Percentiles rank a stretch among this genome's conserved stretches.
phyloP scores from a whole-genome alignment of 2,888 invertebrate species.

The Platycheirus rosarum region DNA sequence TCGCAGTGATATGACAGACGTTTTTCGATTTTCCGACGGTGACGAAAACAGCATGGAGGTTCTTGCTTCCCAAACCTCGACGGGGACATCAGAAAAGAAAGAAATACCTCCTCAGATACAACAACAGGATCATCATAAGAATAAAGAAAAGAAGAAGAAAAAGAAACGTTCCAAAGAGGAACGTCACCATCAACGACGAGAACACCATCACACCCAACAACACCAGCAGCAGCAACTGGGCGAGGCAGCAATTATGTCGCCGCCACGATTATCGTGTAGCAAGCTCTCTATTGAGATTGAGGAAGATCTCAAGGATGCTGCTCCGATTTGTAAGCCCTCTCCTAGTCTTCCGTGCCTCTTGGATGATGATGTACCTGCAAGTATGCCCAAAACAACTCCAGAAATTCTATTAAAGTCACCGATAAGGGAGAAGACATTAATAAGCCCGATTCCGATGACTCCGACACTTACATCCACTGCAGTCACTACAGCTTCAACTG shows the following conservation, averaged over 20 bases:
- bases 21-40: slow-evolving; percentile 85
- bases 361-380: slow-evolving; percentile 84
- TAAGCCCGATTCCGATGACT: slow-evolving; percentile 85
- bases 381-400: slow-evolving; percentile 71
- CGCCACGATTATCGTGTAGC: slow-evolving; percentile 77
- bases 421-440: slow-evolving; percentile 79
- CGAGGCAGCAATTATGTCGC: slow-evolving; percentile 75
- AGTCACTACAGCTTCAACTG: slow-evolving; percentile 72
- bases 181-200: slow-evolving; percentile 85
- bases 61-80: slow-evolving; percentile 74
- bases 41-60: slow-evolving; percentile 84
- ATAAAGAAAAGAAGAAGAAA: slow-evolving; percentile 92
- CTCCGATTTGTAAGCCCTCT: slow-evolving; percentile 83
- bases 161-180: slow-evolving; percentile 92
- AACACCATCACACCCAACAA: slow-evolving; percentile 85
- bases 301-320: slow-evolving; percentile 80
- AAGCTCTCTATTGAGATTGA: slow-evolving; percentile 80
- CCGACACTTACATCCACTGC: slow-evolving; percentile 81
- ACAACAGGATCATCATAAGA: slow-evolving; percentile 84
- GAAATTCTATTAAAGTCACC: slow-evolving; percentile 79
- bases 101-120: slow-evolving; percentile 75
- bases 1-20: slow-evolving; percentile 83
- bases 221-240: slow-evolving; percentile 37
- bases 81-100: slow-evolving; percentile 75
- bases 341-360: slow-evolving; percentile 86